phyloP scores from a whole-genome alignment of 2,888 invertebrate genomes.

The Tenthredo livida region DNA sequence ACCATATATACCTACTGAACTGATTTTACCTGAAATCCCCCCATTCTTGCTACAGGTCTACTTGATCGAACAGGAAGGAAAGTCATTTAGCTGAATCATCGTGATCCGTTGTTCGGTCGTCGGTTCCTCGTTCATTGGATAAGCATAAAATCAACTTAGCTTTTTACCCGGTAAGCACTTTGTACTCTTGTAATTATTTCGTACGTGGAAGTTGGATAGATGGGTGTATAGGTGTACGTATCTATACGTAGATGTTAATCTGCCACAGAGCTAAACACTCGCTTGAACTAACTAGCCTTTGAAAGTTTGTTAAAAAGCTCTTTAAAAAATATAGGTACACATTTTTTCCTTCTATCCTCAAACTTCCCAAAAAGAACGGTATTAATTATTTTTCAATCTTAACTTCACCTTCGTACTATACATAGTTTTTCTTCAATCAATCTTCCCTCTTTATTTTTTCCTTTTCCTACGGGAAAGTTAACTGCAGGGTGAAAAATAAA shows the following conservation, averaged over 20 bases:
- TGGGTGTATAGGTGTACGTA: background rate
- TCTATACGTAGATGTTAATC: background rate
- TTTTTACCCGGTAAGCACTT: slow-evolving; percentile 22
- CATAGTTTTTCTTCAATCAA: background rate
- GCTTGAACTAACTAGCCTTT: background rate
- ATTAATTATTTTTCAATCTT: background rate
- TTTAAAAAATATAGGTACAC: background rate
- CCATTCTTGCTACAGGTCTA: background rate
- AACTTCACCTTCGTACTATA: background rate
- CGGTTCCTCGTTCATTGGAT: slow-evolving; percentile 4
- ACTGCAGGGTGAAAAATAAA: background rate
- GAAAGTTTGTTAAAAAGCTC: background rate
- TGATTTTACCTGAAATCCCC: background rate
- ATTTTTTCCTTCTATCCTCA: background rate
- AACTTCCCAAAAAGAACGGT: background rate
- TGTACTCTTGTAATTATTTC: slow-evolving; percentile 29
- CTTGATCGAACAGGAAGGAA: slow-evolving; percentile 23
- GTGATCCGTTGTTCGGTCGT: slow-evolving; percentile 25
- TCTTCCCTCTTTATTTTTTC: background rate
- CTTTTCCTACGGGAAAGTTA: background rate
- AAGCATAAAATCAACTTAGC: slow-evolving; percentile 25
- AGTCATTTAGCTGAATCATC: slow-evolving; percentile 45
- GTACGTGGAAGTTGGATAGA: background rate
- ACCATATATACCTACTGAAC: background rate
- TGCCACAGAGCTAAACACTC: background rate